Conservation (phyloP, 2,888 invertebrate genomes). For the Protodeltote pygarga region DNA sequence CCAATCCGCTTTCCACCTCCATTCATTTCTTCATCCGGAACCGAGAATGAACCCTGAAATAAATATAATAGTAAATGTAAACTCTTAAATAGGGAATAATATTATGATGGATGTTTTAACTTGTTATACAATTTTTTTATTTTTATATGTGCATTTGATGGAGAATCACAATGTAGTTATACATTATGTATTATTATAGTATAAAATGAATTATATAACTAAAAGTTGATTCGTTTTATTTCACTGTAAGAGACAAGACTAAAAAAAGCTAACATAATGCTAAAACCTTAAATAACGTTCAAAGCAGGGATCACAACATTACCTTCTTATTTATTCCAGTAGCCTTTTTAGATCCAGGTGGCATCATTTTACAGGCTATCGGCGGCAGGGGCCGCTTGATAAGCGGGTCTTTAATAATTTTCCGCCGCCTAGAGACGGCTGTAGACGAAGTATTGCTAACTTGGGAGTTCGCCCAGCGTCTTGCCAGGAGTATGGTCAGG, state of each 20-base stretch:
- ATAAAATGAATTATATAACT: no score
- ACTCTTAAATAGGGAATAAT: not conserved
- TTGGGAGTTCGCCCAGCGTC: slow-evolving; percentile 83
- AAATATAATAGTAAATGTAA: not conserved
- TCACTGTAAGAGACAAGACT: no score
- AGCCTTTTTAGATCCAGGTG: slow-evolving; percentile 75
- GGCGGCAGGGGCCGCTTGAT: slow-evolving; percentile 79
- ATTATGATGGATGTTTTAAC: not conserved
- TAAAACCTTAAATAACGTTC: not conserved
- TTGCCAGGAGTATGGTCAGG: slow-evolving; percentile 82
- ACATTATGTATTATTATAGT: no score
- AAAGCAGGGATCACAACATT: slow-evolving; percentile 3
- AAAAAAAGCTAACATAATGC: no score
- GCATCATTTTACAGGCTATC: slow-evolving; percentile 79
- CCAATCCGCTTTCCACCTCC: slow-evolving; percentile 68
- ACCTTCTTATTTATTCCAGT: slow-evolving; percentile 76
- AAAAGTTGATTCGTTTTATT: no score
- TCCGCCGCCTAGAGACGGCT: slow-evolving; percentile 82
- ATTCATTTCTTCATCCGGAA: slow-evolving; percentile 72
- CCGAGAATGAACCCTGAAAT: slow-evolving; percentile 60
- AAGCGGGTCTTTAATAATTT: slow-evolving; percentile 83
- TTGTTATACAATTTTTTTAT: not conserved
- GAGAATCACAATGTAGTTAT: not conserved
- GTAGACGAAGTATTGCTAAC: slow-evolving; percentile 79
- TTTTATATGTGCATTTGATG: not conserved